Percentiles rank a stretch among this genome's conserved stretches.
Evolutionary conservation across 2,797 vertebrate species (phyloP).

Genomic region (Naso thynnoides): DNA sequence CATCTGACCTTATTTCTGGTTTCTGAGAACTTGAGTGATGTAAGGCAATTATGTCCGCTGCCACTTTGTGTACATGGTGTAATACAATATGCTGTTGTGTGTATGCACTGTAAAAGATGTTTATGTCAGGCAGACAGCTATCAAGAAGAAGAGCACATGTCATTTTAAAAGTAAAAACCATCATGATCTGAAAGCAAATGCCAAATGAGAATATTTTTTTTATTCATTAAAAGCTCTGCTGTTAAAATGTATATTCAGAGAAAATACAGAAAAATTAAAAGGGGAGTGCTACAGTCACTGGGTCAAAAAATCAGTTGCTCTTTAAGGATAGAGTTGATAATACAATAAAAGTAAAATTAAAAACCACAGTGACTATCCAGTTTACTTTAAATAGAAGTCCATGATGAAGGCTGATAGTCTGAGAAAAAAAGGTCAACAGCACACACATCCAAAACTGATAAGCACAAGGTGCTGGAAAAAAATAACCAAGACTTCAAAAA

Average conservation of each 20-base stretch:
- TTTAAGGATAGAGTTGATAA: too few species aligned
- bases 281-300: too few species aligned
- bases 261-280: background rate
- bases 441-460: too few species aligned
- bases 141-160: background rate
- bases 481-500: too few species aligned
- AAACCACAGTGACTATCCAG: too few species aligned
- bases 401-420: too few species aligned
- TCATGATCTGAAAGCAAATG: background rate
- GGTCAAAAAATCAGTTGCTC: too few species aligned
- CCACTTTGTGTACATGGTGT: conserved; percentile 48
- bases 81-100: conserved; percentile 37
- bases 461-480: too few species aligned
- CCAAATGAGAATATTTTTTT: background rate
- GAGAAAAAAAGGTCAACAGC: too few species aligned
- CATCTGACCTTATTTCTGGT: conserved; percentile 61
- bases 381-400: too few species aligned
- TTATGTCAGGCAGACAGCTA: background rate
- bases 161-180: background rate
- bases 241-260: background rate
- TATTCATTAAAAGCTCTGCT: background rate
- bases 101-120: background rate
- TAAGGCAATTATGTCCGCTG: conserved; percentile 45
- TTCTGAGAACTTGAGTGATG: conserved; percentile 49
- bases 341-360: too few species aligned